Evolutionary conservation across 1,140 invertebrate species (phyloP).

Genomic region (Leptinotarsa defecta): DNA sequence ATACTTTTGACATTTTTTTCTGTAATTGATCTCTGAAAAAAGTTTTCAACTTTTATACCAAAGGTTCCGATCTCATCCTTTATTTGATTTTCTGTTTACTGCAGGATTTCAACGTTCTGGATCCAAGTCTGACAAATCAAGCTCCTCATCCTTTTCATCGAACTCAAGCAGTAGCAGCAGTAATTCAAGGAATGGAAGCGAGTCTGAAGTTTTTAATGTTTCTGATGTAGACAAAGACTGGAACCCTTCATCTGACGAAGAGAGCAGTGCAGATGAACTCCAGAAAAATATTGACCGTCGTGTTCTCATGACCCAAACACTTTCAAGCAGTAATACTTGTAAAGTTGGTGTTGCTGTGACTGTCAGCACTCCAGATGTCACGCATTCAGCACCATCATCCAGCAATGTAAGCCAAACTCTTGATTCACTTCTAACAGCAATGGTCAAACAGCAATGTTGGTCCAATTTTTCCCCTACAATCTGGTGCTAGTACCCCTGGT

Average conservation of each 20-base stretch:
- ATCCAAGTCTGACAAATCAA: background rate
- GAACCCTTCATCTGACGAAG: background rate
- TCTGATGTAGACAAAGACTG: conserved; percentile 1
- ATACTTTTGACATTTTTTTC: too few relatives aligned
- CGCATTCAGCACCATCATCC: too few relatives aligned
- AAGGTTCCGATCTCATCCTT: background rate
- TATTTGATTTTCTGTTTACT: background rate
- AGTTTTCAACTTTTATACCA: too few relatives aligned
- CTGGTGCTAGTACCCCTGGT: too few relatives aligned
- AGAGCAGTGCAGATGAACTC: background rate
- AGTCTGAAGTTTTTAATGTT: background rate
- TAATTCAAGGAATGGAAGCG: background rate
- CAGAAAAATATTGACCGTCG: background rate
- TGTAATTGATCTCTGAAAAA: too few relatives aligned
- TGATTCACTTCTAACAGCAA: too few relatives aligned
- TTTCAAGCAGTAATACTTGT: background rate
- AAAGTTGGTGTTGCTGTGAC: too few relatives aligned
- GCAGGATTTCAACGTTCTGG: background rate
- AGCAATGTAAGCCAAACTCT: too few relatives aligned
- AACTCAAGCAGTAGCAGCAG: background rate
- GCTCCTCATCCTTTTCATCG: background rate
- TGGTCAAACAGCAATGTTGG: too few relatives aligned
- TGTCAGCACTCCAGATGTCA: too few relatives aligned
- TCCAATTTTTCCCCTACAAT: too few relatives aligned
- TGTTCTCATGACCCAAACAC: background rate